Conservation (phyloP, 1,140 invertebrate species). For the Drosophila virilis region DNA sequence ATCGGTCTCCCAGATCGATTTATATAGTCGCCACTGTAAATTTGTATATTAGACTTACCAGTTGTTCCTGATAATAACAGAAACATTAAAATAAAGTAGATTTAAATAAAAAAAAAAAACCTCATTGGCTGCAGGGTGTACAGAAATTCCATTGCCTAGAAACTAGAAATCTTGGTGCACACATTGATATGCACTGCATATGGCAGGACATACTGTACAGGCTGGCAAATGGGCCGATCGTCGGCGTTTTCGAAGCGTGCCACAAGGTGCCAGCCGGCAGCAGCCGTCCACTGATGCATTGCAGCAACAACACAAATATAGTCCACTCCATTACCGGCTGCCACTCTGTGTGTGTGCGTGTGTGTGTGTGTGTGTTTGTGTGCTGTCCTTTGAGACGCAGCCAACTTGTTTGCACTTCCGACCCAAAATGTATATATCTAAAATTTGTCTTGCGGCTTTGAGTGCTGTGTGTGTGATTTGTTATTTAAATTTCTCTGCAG, state of each 20-base stretch:
- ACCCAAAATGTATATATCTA: conserved; percentile 37
- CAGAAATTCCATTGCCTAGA: neutral
- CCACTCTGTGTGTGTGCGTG: neutral
- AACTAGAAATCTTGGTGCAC: neutral
- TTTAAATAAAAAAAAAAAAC: too few species aligned
- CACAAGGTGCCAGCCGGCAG: conserved; percentile 48
- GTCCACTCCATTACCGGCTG: conserved; percentile 76
- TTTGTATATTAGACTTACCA: too few species aligned
- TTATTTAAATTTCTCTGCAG: conserved; percentile 73
- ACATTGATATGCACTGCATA: conserved; percentile 29
- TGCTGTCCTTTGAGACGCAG: conserved; percentile 38
- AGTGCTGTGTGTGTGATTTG: conserved; percentile 75
- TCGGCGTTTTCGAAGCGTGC: conserved; percentile 52
- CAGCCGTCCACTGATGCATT: conserved; percentile 27
- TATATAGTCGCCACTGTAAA: too few species aligned
- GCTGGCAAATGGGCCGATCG: conserved; percentile 63
- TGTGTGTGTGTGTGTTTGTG: neutral
- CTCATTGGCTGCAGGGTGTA: neutral
- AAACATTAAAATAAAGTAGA: too few species aligned
- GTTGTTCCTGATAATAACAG: too few species aligned
- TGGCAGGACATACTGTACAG: conserved; percentile 27
- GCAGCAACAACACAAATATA: conserved; percentile 63
- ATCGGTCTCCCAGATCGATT: too few species aligned
- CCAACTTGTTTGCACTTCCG: conserved; percentile 48
- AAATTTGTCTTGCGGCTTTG: conserved; percentile 68